Base-by-base conservation (phyloP, 2,888 invertebrate genomes). In the Cheilosia grossa region DNA sequence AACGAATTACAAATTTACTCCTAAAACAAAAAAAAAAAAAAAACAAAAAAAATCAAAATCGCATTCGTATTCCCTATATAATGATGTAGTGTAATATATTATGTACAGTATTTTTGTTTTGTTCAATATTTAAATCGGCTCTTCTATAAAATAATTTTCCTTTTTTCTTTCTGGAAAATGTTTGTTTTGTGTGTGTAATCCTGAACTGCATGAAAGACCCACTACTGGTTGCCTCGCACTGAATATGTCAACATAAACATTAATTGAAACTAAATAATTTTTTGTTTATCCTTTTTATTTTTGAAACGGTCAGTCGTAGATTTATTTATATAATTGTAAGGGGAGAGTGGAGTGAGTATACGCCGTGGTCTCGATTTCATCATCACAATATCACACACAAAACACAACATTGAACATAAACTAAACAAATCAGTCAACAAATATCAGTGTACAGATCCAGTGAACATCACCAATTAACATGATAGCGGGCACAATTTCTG, bases 151-250 rank as follows among this genome's bases (percentile, higher is more conserved):
- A 4, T 19, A 47, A n/a, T 30, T 54, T 54, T n/a, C 21, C 9
- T 30, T 30, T 30, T 30, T 54, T 54, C 33, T 33, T 54, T 54
- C 17, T 33, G 33, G 17, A 59, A 58, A 67, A 74, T 79, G 73
- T 83, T 69, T 79, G 73, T 79, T 83, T 79, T 83, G 69, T 83
- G 83, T 83, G 83, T 83, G 73, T 74, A 67, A 79, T 74, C 73
- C 63, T 80, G 79, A 79, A 83, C 74, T 83, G 91, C 91, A 91
- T 91, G 91, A 90, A 91, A 91, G 91, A 91, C 91, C 91, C 91
- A 91, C 91, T 91, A 91, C 91, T 91, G 91, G 91, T 91, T 83
- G 83, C 85, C 59, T 82, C 83, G 83, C 83, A 83, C 79, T 79
- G 10, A 54, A 73, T 27, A 63, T 67, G 27, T 81, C 44, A 47